Percentiles rank a stretch among this genome's conserved stretches.
These are phyloP conservation scores for Nyctereutes procyonoides DNA, from an alignment of 2,113 vertebrate species.

Conservation along the genomic window DNA sequence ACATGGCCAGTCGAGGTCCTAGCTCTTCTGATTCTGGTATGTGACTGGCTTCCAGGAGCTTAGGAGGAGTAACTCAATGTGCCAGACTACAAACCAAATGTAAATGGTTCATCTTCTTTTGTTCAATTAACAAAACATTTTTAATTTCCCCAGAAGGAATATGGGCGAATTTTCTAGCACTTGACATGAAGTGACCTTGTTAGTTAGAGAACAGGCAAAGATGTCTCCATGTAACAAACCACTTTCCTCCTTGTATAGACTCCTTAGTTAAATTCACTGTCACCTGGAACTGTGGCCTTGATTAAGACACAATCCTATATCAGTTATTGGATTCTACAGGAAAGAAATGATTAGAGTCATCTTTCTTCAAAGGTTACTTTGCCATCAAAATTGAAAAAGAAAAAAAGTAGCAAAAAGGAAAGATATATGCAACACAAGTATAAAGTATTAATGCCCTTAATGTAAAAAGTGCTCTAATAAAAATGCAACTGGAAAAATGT, in stretches of 20 bases:
- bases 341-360: background rate
- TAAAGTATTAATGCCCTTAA: background rate
- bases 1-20: background rate
- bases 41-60: background rate
- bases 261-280: background rate
- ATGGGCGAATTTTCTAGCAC: background rate
- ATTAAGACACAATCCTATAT: background rate
- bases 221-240: background rate
- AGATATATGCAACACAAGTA: background rate
- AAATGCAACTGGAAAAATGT: background rate
- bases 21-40: background rate
- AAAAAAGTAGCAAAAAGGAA: background rate
- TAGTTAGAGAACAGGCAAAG: background rate
- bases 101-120: background rate
- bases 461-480: background rate
- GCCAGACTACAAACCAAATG: background rate
- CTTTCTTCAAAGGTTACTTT: slow-evolving; percentile 49
- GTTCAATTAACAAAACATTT: background rate
- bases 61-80: background rate
- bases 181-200: background rate
- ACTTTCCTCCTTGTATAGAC: background rate
- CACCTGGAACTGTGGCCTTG: background rate
- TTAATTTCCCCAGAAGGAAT: slow-evolving; percentile 10
- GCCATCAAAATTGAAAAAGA: background rate
- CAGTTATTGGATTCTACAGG: background rate